Conservation (phyloP, 92 coral and sea anemone species). For the Epizoanthus ramosus region DNA sequence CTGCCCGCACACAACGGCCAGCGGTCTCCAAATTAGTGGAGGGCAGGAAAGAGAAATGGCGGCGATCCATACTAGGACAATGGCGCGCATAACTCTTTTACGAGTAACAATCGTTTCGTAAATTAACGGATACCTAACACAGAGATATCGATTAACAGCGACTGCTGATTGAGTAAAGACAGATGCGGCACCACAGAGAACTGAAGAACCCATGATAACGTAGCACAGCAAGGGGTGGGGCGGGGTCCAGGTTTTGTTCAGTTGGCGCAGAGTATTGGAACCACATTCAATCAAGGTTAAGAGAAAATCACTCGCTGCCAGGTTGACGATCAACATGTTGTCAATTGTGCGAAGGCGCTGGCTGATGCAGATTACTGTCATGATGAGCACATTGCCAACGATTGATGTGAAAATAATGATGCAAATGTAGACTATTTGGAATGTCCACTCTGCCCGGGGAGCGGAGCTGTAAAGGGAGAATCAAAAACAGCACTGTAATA, state of each 20-base stretch:
- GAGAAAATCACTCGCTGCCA: slow-evolving; percentile 59
- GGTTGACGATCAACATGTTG: slow-evolving; percentile 53
- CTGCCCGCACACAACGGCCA: slow-evolving; percentile 48
- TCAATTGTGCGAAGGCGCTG: slow-evolving; percentile 56
- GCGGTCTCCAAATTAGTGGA: slow-evolving; percentile 64
- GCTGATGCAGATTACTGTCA: slow-evolving; percentile 42
- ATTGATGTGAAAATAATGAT: slow-evolving; percentile 41
- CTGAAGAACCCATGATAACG: slow-evolving; percentile 55
- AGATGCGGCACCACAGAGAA: slow-evolving; percentile 61
- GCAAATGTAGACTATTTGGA: slow-evolving; percentile 49
- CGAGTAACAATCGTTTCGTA: slow-evolving; percentile 46
- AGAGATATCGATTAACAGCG: slow-evolving; percentile 59
- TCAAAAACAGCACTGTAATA: not conserved
- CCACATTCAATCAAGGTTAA: slow-evolving; percentile 53
- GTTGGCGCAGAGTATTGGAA: slow-evolving; percentile 51
- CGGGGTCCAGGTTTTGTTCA: slow-evolving; percentile 46
- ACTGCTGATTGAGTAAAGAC: slow-evolving; percentile 64
- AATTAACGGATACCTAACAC: slow-evolving; percentile 47
- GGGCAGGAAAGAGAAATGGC: slow-evolving; percentile 52
- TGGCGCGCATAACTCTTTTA: slow-evolving; percentile 24
- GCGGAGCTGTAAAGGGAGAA: not conserved
- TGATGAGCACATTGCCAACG: slow-evolving; percentile 46
- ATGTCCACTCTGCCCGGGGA: slow-evolving; percentile 26
- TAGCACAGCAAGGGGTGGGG: slow-evolving; percentile 48
- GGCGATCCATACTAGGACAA: slow-evolving; percentile 37